Evolutionary conservation across 2,888 invertebrate genomes (phyloP), one percentile per base, ranked within the genome.

Genomic region (Nephrocerus scutellatus): DNA sequence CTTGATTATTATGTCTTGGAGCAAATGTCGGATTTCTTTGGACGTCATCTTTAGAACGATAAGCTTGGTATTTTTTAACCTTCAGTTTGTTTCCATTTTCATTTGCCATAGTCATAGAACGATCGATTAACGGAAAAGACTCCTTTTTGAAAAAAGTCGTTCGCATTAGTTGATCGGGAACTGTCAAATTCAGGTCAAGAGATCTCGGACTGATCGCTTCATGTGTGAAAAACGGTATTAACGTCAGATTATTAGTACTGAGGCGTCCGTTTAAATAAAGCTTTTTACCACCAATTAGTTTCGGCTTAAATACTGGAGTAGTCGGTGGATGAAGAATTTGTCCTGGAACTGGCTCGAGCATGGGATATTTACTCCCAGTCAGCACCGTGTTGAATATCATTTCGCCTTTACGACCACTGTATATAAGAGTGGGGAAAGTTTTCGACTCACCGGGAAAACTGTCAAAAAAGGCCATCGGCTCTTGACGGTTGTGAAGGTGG

Each of bases 301-400:
- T 57, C 4, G 62, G 59, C 3, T 60, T 55, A 13, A 66, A 62
- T 37, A 60, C 52, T 14, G 63, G 56, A 13, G 59, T 52, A 12
- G 46, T 51, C 0, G 66, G 68, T 12, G 66, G 67, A 46, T 62
- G 62, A 5, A 68, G 52, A 2, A 60, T 47, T 38, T 66, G 60
- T 1, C 66, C 66, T 0, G 63, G 67, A 36, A 65, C 60, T 4
- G 65, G 64, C 35, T 66, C 66, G 43, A 60, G 59, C 64, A 66
- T 65, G 22, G 59, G 61, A 55, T 63, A 66, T 18, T 58, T 52
- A n/a, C 52, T 48, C 1, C 46, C 41, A 13, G 56, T 60, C 22
- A 63, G 46, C 61, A 64, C 57, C 0, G 66, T 62, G 33, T 66
- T 66, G 14, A 65, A 40, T 13, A 66, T 50, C 36, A 63, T 53